Evolutionary conservation across 1,140 invertebrate genomes (phyloP).

Genomic region (Drosophila lini): DNA sequence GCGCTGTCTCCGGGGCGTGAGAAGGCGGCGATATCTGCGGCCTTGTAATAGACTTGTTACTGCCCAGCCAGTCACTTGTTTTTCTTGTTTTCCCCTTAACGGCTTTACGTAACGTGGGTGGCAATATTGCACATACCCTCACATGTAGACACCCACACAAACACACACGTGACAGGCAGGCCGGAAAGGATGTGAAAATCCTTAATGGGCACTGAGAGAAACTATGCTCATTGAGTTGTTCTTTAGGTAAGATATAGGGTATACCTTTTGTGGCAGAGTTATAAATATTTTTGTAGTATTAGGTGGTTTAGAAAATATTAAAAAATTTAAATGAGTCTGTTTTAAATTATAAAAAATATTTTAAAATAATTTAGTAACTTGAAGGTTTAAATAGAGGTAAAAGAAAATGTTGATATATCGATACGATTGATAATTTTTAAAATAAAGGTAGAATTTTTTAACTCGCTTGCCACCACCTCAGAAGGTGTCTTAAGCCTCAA

Average conservation of each 20-base stretch:
- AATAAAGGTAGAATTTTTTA: no score
- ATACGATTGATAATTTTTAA: no score
- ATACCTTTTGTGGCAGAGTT: not conserved
- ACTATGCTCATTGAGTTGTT: not conserved
- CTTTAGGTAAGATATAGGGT: not conserved
- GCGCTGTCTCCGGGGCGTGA: slow-evolving; percentile 60
- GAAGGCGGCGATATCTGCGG: slow-evolving; percentile 60
- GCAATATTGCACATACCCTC: slow-evolving; percentile 6
- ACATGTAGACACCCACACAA: not conserved
- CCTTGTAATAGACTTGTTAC: slow-evolving; percentile 54
- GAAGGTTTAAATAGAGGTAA: no score
- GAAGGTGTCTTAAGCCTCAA: no score
- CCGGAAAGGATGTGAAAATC: slow-evolving; percentile 34
- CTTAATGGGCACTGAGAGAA: not conserved
- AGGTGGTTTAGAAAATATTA: not conserved
- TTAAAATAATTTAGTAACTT: no score
- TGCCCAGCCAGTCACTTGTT: slow-evolving; percentile 20
- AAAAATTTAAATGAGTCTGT: no score
- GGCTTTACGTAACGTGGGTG: slow-evolving; percentile 72
- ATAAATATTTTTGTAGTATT: no score
- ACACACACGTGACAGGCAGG: slow-evolving; percentile 65
- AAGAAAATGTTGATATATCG: no score
- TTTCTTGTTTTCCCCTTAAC: slow-evolving; percentile 2
- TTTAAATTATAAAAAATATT: no score
- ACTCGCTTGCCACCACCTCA: no score